phyloP scores from a whole-genome alignment of 2,888 invertebrate genomes.

The Cataglyphis altisquamis region DNA sequence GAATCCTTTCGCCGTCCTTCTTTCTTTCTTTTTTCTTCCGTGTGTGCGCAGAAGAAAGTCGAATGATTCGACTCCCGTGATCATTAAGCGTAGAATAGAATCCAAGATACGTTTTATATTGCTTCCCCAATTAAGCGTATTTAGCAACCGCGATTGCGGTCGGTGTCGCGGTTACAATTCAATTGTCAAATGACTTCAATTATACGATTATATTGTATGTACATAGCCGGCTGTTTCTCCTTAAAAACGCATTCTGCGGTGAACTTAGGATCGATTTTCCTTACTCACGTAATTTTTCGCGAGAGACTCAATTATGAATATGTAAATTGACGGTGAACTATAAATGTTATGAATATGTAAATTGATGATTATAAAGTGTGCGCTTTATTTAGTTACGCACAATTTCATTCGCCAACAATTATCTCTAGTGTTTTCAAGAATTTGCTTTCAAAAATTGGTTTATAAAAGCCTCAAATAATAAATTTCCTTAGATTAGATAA shows the following conservation, averaged over 20 bases:
- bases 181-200: conserved; percentile 46
- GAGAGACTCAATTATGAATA: conserved; percentile 36
- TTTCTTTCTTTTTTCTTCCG: background rate
- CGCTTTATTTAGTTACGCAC: no score
- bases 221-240: background rate
- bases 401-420: background rate
- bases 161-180: conserved; percentile 41
- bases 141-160: conserved; percentile 45
- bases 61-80: conserved; percentile 14
- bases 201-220: conserved; percentile 25
- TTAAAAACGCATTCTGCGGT: background rate
- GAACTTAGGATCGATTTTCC: background rate
- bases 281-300: background rate
- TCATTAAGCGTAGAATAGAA: conserved; percentile 14
- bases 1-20: conserved; percentile 37
- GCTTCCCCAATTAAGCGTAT: conserved; percentile 37
- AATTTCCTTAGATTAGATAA: background rate
- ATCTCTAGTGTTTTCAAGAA: background rate
- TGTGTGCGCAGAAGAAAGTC: conserved; percentile 14
- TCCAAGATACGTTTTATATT: conserved; percentile 22
- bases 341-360: conserved; percentile 48
- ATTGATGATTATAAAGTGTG: conserved; percentile 18
- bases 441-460: background rate
- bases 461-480: background rate
- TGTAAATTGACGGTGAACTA: conserved; percentile 4